Conservation (phyloP, 2,797 vertebrate species). For the Chrysocyon brachyurus region DNA sequence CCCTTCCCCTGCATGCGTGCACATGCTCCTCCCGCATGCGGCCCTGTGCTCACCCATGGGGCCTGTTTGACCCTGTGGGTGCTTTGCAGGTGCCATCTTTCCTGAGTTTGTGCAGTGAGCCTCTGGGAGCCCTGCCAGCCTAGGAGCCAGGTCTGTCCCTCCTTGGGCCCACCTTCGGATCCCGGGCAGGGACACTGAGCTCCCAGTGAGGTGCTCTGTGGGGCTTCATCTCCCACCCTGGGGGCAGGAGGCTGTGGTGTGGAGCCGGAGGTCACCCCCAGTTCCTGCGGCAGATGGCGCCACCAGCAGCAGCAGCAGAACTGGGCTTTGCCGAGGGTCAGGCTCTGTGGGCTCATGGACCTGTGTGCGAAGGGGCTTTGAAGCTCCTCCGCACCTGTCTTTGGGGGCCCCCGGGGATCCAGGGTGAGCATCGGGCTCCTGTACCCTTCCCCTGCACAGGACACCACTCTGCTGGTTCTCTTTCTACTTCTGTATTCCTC, state of each 20-base stretch:
- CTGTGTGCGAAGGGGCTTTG: not conserved
- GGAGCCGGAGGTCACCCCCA: not conserved
- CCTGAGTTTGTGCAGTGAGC: not conserved
- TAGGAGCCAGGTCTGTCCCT: not conserved
- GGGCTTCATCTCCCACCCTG: not conserved
- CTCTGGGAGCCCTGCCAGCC: not conserved
- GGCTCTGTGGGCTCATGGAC: too few relatives aligned
- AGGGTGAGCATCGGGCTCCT: not conserved
- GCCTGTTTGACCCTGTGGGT: not conserved
- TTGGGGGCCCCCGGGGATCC: not conserved
- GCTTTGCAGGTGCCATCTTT: not conserved
- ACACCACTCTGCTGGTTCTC: not conserved
- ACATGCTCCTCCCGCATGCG: not conserved
- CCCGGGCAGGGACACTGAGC: not conserved
- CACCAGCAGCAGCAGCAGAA: not conserved
- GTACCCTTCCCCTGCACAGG: accelerated
- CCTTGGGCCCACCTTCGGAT: not conserved
- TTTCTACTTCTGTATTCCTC: not conserved
- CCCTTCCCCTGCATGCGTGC: too few relatives aligned
- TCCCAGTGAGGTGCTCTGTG: not conserved
- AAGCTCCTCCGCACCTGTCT: not conserved
- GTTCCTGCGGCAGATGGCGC: accelerated
- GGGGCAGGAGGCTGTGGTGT: not conserved
- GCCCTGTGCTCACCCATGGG: accelerated
- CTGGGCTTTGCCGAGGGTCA: not conserved